Conservation (phyloP, 2,888 invertebrate species). For the Stramonita haemastoma region DNA sequence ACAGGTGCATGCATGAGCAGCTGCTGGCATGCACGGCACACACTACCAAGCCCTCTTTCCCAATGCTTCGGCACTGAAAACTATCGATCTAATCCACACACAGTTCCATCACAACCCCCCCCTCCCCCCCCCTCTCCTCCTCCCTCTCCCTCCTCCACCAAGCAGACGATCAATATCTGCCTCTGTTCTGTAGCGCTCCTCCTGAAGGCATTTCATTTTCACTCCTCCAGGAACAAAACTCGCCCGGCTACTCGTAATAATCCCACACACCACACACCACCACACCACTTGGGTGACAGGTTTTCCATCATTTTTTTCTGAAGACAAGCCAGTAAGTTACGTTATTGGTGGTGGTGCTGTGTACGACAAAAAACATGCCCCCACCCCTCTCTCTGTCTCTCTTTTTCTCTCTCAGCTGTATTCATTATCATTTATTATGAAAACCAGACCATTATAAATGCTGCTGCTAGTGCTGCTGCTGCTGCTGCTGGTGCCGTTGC, state of each 20-base stretch:
- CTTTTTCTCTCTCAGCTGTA: background rate
- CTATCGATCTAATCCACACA: background rate
- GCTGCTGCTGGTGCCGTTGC: no score
- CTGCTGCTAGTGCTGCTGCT: background rate
- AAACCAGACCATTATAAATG: background rate
- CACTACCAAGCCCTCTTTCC: background rate
- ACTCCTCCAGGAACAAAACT: no score
- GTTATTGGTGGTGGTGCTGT: no score
- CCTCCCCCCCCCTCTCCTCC: no score
- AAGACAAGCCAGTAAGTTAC: background rate
- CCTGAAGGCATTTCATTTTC: background rate
- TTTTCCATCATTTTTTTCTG: background rate
- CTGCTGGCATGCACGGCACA: background rate
- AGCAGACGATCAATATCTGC: background rate
- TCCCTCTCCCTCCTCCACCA: background rate
- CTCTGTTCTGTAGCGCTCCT: no score
- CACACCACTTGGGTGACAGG: background rate
- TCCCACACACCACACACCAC: background rate
- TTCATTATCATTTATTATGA: constrained; percentile 7
- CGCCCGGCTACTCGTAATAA: no score
- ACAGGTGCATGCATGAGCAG: background rate
- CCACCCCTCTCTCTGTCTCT: no score
- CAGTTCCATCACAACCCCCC: no score
- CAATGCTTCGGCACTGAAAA: background rate
- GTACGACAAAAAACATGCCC: background rate